Percentiles rank a stretch among this genome's conserved stretches.
phyloP scores from a whole-genome alignment of 1,140 invertebrate species.

The Diplogasteroides magnus region DNA sequence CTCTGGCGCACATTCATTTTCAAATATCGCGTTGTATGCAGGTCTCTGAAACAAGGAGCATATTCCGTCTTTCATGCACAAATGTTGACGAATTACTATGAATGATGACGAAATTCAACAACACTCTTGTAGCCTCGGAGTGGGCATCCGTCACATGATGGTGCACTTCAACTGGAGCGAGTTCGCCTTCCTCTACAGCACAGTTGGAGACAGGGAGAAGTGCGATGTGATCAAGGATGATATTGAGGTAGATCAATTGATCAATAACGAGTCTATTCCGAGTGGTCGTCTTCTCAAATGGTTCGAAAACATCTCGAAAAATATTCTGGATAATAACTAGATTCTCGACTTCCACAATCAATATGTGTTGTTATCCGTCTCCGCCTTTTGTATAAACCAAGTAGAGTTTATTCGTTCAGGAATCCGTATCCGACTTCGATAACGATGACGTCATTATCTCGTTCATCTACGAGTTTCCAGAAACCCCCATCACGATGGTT shows the following conservation, averaged over 20 bases:
- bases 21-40: too few relatives aligned
- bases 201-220: background rate
- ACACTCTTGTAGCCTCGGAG: background rate
- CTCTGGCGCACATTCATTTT: too few relatives aligned
- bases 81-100: too few relatives aligned
- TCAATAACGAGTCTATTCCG: background rate
- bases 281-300: too few relatives aligned
- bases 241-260: background rate
- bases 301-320: too few relatives aligned
- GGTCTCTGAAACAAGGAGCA: too few relatives aligned
- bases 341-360: too few relatives aligned
- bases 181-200: background rate
- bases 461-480: background rate
- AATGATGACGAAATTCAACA: background rate
- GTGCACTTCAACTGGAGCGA: background rate
- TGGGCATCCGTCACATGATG: background rate
- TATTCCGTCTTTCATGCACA: too few relatives aligned
- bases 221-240: background rate
- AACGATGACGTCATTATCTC: background rate
- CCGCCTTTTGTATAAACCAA: too few relatives aligned
- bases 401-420: background rate
- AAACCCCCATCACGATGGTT: background rate
- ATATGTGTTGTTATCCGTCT: too few relatives aligned
- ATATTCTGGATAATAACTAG: too few relatives aligned
- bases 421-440: background rate